These are phyloP conservation scores for Anarsia innoxiella DNA, from an alignment of 2,888 invertebrate species.

Conservation along the genomic window DNA sequence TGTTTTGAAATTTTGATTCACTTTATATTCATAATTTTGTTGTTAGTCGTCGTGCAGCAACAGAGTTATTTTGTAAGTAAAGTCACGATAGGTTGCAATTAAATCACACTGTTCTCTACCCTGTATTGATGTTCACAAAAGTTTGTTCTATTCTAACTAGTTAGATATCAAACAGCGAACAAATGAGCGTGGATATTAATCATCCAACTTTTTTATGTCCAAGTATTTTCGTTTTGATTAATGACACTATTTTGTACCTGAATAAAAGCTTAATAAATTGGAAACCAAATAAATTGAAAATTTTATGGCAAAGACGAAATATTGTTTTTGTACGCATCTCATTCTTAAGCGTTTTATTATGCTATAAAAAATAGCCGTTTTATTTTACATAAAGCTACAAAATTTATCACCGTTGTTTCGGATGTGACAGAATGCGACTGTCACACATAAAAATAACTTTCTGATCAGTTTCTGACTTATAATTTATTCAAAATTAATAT, in stretches of 20 bases:
- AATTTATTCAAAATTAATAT: constrained; percentile 33
- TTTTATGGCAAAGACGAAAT: constrained; percentile 41
- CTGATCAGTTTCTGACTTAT: constrained; percentile 32
- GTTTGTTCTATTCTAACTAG: too few relatives aligned
- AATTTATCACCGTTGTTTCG: constrained; percentile 58
- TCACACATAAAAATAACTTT: constrained; percentile 43
- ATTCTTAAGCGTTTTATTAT: constrained; percentile 47
- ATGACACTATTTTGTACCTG: constrained; percentile 12
- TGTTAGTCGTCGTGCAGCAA: too few relatives aligned
- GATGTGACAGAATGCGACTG: constrained; percentile 39
- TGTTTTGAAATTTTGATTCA: too few relatives aligned
- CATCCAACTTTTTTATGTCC: constrained; percentile 8
- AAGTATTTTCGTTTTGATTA: constrained; percentile 13
- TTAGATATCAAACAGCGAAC: constrained; percentile 4
- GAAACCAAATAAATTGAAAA: constrained; percentile 37
- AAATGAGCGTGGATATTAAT: constrained; percentile 10
- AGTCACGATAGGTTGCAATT: too few relatives aligned
- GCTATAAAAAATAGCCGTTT: constrained; percentile 49
- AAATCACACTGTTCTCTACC: too few relatives aligned
- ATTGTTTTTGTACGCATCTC: constrained; percentile 44
- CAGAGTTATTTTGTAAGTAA: too few relatives aligned
- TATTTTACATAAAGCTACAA: constrained; percentile 50
- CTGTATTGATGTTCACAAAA: too few relatives aligned
- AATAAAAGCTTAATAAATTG: constrained; percentile 17
- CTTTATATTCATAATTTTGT: too few relatives aligned